Percentiles rank a stretch among this genome's conserved stretches.
phyloP scores from a whole-genome alignment of 2,888 invertebrate species.

The Perizoma flavofasciatum region DNA sequence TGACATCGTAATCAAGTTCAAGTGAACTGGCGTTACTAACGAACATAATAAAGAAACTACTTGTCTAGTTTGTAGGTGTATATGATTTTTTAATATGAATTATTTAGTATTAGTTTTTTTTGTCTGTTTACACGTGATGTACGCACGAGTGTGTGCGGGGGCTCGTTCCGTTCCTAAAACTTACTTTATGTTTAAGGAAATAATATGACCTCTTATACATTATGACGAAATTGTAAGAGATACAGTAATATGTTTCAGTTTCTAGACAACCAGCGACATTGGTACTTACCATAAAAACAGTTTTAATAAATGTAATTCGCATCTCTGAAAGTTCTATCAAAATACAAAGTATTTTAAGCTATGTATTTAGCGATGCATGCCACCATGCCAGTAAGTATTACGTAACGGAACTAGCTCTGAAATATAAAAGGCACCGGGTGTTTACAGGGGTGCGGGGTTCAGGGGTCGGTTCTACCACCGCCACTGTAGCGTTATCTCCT shows the following conservation, averaged over 20 bases:
- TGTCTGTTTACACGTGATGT: conserved; percentile 66
- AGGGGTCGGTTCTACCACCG: conserved; percentile 51
- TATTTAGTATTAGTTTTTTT: conserved; percentile 67
- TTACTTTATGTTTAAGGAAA: conserved; percentile 7
- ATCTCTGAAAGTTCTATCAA: too few relatives aligned
- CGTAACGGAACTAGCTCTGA: conserved; percentile 28
- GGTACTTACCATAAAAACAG: too few relatives aligned
- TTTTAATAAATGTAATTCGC: too few relatives aligned
- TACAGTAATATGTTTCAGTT: too few relatives aligned
- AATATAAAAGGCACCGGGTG: conserved; percentile 65
- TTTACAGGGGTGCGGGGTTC: conserved; percentile 55
- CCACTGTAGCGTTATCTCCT: conserved; percentile 40
- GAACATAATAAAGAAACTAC: conserved; percentile 58
- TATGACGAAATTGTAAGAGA: too few relatives aligned
- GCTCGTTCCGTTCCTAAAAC: conserved; percentile 29
- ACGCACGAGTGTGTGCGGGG: conserved; percentile 56
- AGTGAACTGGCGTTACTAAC: conserved; percentile 20
- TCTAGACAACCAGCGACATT: too few relatives aligned
- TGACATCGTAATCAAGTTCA: conserved; percentile 15
- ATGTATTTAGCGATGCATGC: too few relatives aligned
- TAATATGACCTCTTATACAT: too few relatives aligned
- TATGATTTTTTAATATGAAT: conserved; percentile 71
- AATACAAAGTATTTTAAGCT: too few relatives aligned
- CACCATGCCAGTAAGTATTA: conserved; percentile 9
- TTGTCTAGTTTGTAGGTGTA: conserved; percentile 77